phyloP scores from a whole-genome alignment of 2,113 vertebrate genomes.

The Dipodomys spectabilis region DNA sequence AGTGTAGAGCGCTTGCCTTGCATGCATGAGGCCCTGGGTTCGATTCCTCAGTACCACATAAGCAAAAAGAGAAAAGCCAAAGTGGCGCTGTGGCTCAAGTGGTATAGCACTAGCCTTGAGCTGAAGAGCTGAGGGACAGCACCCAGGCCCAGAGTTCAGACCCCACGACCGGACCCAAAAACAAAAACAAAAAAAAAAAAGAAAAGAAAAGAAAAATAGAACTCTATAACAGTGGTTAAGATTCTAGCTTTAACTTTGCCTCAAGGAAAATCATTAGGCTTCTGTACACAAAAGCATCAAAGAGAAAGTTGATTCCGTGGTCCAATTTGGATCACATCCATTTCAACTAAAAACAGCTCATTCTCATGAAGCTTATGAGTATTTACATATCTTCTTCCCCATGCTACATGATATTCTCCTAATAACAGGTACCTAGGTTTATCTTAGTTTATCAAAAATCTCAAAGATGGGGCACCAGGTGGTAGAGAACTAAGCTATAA shows the following conservation, averaged over 20 bases:
- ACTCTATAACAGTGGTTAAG: not conserved
- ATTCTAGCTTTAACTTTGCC: slow-evolving; percentile 3
- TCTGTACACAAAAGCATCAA: not conserved
- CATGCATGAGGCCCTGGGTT: no score
- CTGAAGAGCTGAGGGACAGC: no score
- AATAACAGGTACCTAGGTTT: not conserved
- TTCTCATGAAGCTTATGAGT: not conserved
- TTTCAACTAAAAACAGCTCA: slow-evolving; percentile 25
- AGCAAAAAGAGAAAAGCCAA: no score
- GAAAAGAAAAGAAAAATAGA: not conserved
- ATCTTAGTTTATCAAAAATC: not conserved
- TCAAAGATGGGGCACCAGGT: not conserved
- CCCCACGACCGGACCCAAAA: no score
- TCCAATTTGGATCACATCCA: not conserved
- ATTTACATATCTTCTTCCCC: not conserved
- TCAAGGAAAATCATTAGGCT: not conserved
- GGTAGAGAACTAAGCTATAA: not conserved
- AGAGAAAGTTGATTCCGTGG: not conserved
- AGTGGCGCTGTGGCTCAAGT: no score
- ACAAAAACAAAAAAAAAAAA: no score
- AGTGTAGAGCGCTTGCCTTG: no score
- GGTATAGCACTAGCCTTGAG: no score
- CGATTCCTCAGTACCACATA: no score
- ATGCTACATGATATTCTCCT: not conserved
- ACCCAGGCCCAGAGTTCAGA: no score